A percentile compares a stretch with the other conserved stretches of the same genome.
These are phyloP conservation scores for Albula goreensis DNA, from an alignment of 2,113 vertebrate genomes.

Conservation along the genomic window DNA sequence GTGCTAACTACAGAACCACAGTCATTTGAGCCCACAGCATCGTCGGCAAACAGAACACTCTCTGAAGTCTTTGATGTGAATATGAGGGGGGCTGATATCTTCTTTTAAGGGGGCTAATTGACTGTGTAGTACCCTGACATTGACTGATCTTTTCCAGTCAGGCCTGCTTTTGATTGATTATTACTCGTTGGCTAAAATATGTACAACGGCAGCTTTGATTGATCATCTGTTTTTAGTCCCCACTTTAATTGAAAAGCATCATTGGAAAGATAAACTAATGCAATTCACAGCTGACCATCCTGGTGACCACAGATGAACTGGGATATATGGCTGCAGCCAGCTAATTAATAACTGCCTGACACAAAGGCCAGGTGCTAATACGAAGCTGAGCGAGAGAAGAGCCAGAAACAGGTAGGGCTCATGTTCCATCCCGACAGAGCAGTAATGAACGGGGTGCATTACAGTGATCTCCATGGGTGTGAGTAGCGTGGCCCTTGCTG, in stretches of 20 bases:
- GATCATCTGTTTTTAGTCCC: neutral
- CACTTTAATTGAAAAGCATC: constrained; percentile 2
- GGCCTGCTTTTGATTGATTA: constrained; percentile 45
- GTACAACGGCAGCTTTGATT: neutral
- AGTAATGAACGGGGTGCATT: neutral
- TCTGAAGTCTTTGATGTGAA: constrained; percentile 36
- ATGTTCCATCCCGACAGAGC: neutral
- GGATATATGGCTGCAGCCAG: neutral
- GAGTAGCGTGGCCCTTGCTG: too few species aligned
- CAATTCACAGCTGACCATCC: neutral
- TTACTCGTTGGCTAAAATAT: constrained; percentile 41
- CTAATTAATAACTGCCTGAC: neutral
- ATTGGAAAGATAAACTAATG: neutral
- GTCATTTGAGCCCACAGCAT: constrained; percentile 22
- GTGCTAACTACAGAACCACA: neutral
- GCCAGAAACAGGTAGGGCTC: neutral
- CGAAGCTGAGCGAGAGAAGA: neutral
- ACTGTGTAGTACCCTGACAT: constrained; percentile 26
- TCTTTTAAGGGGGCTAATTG: constrained; percentile 27
- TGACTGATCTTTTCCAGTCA: constrained; percentile 17
- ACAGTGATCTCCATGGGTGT: too few species aligned
- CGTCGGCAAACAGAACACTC: neutral
- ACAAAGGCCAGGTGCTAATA: neutral
- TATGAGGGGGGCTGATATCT: constrained; percentile 37
- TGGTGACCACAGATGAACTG: neutral